Evolutionary conservation across 2,113 vertebrate species (phyloP).

Genomic region (Bubo scandiacus): DNA sequence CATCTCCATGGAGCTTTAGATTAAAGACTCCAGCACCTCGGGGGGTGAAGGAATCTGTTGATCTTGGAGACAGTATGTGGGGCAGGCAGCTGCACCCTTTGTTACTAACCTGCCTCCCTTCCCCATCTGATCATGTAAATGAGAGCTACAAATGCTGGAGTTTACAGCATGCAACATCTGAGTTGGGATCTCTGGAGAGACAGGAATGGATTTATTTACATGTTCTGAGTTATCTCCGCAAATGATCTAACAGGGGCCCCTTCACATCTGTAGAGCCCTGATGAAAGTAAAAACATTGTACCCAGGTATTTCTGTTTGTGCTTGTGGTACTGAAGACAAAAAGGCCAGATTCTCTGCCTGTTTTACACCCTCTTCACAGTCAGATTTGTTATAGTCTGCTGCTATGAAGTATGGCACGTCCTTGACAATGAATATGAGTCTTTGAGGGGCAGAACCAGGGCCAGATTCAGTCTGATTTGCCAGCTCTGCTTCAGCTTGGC

Average conservation of each 20-base stretch:
- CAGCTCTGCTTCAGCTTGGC: background rate
- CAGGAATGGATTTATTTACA: background rate
- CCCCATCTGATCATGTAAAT: slow-evolving; percentile 20
- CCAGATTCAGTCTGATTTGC: background rate
- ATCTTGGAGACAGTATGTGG: slow-evolving; percentile 24
- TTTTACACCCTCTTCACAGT: background rate
- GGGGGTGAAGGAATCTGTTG: slow-evolving; percentile 36
- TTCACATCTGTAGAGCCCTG: background rate
- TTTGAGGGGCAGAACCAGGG: background rate
- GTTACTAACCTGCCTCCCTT: background rate
- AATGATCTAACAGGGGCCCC: background rate
- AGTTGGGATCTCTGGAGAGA: background rate
- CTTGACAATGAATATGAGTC: background rate
- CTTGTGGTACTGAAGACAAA: background rate
- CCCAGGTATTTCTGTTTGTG: background rate
- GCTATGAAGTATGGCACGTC: accelerated
- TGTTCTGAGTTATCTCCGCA: background rate
- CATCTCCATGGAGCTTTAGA: slow-evolving; percentile 34
- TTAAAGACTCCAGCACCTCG: slow-evolving; percentile 38
- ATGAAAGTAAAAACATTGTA: slow-evolving; percentile 21
- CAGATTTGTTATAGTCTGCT: background rate
- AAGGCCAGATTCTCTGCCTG: background rate
- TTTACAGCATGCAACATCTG: background rate
- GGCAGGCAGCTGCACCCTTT: slow-evolving; percentile 43
- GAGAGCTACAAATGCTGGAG: background rate